Evolutionary conservation across 2,797 vertebrate genomes (phyloP).

Genomic region (Prunella strophiata): DNA sequence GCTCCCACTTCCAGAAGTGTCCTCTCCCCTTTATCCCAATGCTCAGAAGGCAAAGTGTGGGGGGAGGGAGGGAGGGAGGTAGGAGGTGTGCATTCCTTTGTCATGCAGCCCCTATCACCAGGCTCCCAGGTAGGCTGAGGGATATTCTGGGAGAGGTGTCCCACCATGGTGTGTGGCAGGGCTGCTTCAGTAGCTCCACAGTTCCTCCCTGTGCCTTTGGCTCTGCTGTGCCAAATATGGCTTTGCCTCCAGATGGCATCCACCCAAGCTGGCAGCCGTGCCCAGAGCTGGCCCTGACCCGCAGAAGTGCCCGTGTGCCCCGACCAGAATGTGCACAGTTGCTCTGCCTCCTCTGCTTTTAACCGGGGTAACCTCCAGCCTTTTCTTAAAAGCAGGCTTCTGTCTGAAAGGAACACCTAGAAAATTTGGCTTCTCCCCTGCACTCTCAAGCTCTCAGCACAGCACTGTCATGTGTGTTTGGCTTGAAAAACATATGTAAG

Average conservation of each 20-base stretch:
- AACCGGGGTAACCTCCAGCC: not conserved
- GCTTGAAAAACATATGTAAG: not conserved
- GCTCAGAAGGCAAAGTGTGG: not conserved
- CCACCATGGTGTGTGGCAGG: fast-evolving
- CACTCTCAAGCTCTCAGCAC: not conserved
- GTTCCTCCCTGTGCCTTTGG: not conserved
- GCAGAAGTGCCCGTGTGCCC: fast-evolving
- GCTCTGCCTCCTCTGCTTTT: not conserved
- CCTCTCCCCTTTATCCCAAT: not conserved
- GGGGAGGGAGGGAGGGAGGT: not conserved
- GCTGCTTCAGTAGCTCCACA: not conserved
- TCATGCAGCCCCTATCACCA: not conserved
- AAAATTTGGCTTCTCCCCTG: not conserved
- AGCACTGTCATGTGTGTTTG: not conserved
- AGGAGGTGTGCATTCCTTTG: fast-evolving
- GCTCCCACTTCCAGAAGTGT: not conserved
- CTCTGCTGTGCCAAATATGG: not conserved
- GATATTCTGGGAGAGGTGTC: not conserved
- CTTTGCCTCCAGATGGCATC: not conserved
- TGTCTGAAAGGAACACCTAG: not conserved
- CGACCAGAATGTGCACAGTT: not conserved
- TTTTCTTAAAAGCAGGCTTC: not conserved
- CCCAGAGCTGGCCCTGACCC: not conserved
- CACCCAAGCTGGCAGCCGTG: not conserved
- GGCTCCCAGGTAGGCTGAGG: not conserved